Base-by-base conservation (phyloP, 2,888 invertebrate genomes). In the Eupithecia tripunctaria region DNA sequence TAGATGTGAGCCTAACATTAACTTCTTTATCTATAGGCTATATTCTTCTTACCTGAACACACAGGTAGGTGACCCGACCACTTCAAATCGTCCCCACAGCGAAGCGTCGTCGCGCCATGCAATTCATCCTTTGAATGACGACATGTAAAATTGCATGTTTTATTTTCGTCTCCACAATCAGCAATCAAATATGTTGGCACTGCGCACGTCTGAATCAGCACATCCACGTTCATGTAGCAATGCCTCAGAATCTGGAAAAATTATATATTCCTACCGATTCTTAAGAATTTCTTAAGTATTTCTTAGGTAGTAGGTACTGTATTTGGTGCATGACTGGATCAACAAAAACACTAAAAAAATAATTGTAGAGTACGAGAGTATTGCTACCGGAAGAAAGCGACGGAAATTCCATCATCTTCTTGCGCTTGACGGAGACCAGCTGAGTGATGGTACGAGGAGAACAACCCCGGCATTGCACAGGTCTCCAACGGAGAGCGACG, bases 151-250 rank as follows among this genome's bases (percentile, higher is more conserved):
- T 82, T 85, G 80, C 95, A 95, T 14, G 81, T 79, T 78, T 86
- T 88, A 78, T 85, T 85, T 79, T 79, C 76, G 76, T 89, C 85
- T 68, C 70, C 67, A 82, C 92, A 91, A 67, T 89, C 84, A 51
- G 88, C 81, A 64, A 84, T 73, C 75, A 94, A 86, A 79, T 90
- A 84, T 75, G 85, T 89, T 66, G 94, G 91, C 32, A 89, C 82
- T 29, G 86, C 81, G 80, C 95, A 95, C 68, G 84, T 85, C 80
- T 92, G 92, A 68, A 88, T 82, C 73, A 94, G 82, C 4, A 94
- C 93, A 80, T 93, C 88, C 68, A 94, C 85, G 80, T 91, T 89
- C 84, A 92, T 90, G 82, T 93, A 91, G 80, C 95, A 95, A 68
- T 88, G 83, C 79, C 90, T 90, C 3, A 93, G 81, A 72, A 86